These are phyloP conservation scores for Tadarida brasiliensis DNA, from an alignment of 2,797 vertebrate genomes.

Conservation along the genomic window DNA sequence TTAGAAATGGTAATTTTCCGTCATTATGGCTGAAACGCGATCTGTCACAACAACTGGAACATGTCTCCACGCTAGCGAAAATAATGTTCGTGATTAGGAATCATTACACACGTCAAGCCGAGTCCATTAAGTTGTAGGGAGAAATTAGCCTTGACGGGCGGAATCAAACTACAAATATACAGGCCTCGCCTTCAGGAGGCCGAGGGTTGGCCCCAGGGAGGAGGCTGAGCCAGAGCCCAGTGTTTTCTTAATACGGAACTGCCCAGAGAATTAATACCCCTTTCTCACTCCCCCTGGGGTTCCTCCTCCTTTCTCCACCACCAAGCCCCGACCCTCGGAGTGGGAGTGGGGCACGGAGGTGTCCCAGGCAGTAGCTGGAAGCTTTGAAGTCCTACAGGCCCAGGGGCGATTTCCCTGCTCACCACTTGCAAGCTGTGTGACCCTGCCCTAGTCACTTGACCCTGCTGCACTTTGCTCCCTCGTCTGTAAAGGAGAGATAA, in stretches of 20 bases:
- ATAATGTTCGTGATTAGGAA: conserved; percentile 93
- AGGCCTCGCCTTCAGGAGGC: conserved; percentile 86
- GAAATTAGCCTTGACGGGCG: conserved; percentile 91
- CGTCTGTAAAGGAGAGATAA: conserved; percentile 59
- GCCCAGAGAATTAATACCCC: conserved; percentile 64
- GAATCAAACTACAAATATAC: conserved; percentile 90
- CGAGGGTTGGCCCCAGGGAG: conserved; percentile 38
- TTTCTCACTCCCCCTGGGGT: background rate
- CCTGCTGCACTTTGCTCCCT: conserved; percentile 62
- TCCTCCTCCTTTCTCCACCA: background rate
- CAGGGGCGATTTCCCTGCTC: background rate
- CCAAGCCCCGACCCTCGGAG: background rate
- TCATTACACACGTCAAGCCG: conserved; percentile 92
- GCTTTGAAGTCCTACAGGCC: conserved; percentile 44
- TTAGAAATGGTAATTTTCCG: conserved; percentile 93
- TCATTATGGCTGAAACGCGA: conserved; percentile 94
- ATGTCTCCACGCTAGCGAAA: conserved; percentile 90
- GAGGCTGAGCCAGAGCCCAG: background rate
- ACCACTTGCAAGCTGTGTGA: conserved; percentile 58
- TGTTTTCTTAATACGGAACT: conserved; percentile 84
- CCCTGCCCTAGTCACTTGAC: conserved; percentile 77
- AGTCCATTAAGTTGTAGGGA: conserved; percentile 91
- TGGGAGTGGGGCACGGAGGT: background rate
- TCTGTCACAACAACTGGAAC: conserved; percentile 94
- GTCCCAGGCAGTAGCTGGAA: background rate